Conservation (phyloP, 2,888 invertebrate genomes). For the Xylophagus ater region DNA sequence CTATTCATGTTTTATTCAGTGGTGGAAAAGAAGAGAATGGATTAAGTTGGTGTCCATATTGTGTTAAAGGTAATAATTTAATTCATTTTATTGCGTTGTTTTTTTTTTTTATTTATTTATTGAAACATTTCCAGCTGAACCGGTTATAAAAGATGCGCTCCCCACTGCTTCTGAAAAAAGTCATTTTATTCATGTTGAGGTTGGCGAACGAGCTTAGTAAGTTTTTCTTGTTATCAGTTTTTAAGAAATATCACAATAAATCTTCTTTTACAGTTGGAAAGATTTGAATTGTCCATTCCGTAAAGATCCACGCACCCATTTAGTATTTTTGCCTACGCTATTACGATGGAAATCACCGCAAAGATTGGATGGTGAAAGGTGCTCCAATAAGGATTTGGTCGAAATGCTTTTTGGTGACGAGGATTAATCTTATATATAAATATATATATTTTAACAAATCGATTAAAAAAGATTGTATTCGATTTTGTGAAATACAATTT, state of each 20-base stretch:
- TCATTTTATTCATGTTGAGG: constrained; percentile 64
- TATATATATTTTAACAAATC: too few relatives aligned
- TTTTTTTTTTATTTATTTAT: constrained; percentile 7
- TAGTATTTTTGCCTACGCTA: constrained; percentile 75
- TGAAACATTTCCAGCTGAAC: constrained; percentile 51
- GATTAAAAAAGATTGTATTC: too few relatives aligned
- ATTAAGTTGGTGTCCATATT: constrained; percentile 83
- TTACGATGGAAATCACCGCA: constrained; percentile 67
- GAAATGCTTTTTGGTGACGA: constrained; percentile 71
- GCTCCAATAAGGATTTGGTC: constrained; percentile 59
- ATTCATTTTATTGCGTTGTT: constrained; percentile 3
- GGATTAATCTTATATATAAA: too few relatives aligned
- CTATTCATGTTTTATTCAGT: constrained; percentile 37
- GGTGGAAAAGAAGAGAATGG: constrained; percentile 45
- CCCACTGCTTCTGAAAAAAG: constrained; percentile 47
- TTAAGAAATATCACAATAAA: not conserved
- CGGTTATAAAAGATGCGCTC: constrained; percentile 60
- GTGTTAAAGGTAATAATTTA: constrained; percentile 56
- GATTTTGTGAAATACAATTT: too few relatives aligned
- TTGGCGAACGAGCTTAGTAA: constrained; percentile 66
- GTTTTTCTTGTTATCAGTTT: constrained; percentile 28
- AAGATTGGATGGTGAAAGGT: constrained; percentile 67
- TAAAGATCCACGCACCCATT: constrained; percentile 55
- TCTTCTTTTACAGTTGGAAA: constrained; percentile 61
- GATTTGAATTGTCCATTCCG: constrained; percentile 70